A percentile compares a stretch with the other conserved stretches of the same genome.
Evolutionary conservation across 2,113 vertebrate genomes (phyloP).

Genomic region (Felis chaus): DNA sequence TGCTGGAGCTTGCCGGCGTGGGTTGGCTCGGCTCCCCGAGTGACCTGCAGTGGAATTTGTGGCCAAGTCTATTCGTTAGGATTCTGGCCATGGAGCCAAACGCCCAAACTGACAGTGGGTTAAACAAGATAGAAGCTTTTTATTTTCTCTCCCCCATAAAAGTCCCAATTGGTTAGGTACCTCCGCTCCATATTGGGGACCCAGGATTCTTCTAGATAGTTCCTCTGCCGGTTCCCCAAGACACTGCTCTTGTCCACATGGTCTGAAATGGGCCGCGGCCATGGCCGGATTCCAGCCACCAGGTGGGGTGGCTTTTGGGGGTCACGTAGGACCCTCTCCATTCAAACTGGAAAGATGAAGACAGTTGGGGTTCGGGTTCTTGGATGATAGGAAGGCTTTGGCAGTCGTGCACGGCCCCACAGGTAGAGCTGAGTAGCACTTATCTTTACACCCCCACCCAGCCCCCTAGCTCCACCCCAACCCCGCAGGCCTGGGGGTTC

Average conservation of each 20-base stretch:
- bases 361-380: background rate
- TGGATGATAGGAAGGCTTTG: background rate
- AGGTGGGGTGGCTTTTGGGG: background rate
- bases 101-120: background rate
- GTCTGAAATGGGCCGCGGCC: accelerated
- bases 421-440: accelerated
- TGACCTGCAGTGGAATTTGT: background rate
- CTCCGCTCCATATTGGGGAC: background rate
- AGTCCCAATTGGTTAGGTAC: background rate
- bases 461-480: background rate
- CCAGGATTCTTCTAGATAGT: background rate
- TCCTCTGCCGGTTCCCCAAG: background rate
- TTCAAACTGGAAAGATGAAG: background rate
- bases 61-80: background rate
- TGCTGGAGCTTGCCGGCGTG: background rate
- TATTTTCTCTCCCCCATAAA: background rate
- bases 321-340: background rate
- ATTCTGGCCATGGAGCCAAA: background rate
- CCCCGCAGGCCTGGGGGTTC: accelerated
- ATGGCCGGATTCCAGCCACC: background rate
- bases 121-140: background rate
- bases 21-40: background rate
- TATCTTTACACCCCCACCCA: accelerated
- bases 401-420: accelerated
- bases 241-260: background rate